These are phyloP conservation scores for Rhogogaster chlorosoma DNA, from an alignment of 2,888 invertebrate genomes.

Conservation along the genomic window DNA sequence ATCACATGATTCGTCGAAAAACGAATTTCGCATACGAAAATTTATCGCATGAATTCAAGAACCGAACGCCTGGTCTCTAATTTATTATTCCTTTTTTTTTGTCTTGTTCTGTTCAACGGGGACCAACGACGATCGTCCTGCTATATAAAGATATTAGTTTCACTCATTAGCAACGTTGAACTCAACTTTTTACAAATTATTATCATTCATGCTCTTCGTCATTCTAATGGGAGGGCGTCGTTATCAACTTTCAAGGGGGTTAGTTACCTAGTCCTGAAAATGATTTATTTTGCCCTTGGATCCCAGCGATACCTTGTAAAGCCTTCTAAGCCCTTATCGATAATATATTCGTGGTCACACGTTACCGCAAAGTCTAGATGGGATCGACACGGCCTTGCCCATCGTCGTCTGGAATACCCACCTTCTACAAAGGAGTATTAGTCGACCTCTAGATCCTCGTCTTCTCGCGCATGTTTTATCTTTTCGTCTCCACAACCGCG, in stretches of 20 bases:
- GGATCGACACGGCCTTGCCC: conserved; percentile 35
- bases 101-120: neutral
- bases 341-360: conserved; percentile 49
- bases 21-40: no score
- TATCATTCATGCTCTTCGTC: conserved; percentile 11
- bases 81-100: neutral
- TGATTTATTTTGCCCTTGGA: conserved; percentile 40
- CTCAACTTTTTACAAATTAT: conserved; percentile 5
- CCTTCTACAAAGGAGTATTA: neutral
- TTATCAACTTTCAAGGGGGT: conserved; percentile 32
- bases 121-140: conserved; percentile 7
- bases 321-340: conserved; percentile 42
- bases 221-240: conserved; percentile 36
- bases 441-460: neutral
- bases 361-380: conserved; percentile 31
- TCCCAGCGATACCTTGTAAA: conserved; percentile 31
- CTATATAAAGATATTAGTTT: neutral
- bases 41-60: no score
- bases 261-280: conserved; percentile 6
- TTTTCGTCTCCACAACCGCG: neutral
- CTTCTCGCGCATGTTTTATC: neutral
- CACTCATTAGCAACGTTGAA: conserved; percentile 21
- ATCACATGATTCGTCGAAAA: no score
- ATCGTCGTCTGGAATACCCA: neutral
- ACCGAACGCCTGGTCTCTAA: neutral